A percentile compares a stretch with the other conserved stretches of the same genome.
phyloP scores from a whole-genome alignment of 2,888 invertebrate genomes.

The Euspilapteryx auroguttella region DNA sequence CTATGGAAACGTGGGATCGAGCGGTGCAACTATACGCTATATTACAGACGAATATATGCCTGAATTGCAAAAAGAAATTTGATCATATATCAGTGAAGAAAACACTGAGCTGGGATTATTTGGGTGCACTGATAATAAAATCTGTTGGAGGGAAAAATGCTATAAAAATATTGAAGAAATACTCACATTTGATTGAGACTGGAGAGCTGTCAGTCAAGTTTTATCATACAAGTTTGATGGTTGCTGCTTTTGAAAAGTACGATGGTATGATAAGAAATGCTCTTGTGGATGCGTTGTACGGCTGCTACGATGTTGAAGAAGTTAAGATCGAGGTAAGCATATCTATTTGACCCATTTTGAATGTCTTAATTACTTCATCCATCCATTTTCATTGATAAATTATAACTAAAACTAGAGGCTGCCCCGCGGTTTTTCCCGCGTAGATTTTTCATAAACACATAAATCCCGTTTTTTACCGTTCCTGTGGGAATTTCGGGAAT shows the following conservation, averaged over 20 bases:
- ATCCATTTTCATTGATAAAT: too few relatives aligned
- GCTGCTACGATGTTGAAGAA: conserved; percentile 33
- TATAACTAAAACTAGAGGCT: too few relatives aligned
- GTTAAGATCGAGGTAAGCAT: conserved; percentile 32
- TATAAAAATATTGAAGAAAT: conserved; percentile 55
- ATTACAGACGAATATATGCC: conserved; percentile 58
- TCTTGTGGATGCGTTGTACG: conserved; percentile 39
- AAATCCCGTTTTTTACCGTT: too few relatives aligned
- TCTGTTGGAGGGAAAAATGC: conserved; percentile 62
- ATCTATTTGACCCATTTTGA: too few relatives aligned
- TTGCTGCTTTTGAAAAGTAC: conserved; percentile 38
- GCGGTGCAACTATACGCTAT: conserved; percentile 56
- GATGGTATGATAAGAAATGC: conserved; percentile 26
- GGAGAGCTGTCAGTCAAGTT: conserved; percentile 65
- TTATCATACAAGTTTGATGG: conserved; percentile 59
- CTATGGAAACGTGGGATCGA: conserved; percentile 62
- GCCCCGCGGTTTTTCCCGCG: too few relatives aligned
- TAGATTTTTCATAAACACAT: too few relatives aligned
- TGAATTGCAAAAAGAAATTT: conserved; percentile 62
- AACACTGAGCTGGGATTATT: conserved; percentile 62
- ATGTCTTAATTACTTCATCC: too few relatives aligned
- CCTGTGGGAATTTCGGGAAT: too few relatives aligned
- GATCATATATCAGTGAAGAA: conserved; percentile 38
- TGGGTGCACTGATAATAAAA: conserved; percentile 62
- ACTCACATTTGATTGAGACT: conserved; percentile 54